Evolutionary conservation across 1,140 invertebrate genomes (phyloP), one percentile per base, ranked within the genome.

Genomic region (Drosophila asahinai): DNA sequence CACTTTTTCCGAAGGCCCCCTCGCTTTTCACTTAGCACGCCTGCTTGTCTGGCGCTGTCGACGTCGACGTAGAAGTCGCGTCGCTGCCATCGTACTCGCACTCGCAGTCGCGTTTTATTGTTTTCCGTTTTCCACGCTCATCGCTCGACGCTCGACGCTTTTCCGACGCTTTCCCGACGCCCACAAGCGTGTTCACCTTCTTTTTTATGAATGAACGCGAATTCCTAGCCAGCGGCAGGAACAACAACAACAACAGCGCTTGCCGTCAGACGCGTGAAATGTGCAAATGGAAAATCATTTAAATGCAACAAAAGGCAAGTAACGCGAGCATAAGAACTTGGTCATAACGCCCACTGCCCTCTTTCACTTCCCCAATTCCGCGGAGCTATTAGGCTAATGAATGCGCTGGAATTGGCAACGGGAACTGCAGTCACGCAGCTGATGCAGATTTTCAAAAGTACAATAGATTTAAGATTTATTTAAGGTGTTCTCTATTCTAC

Each of bases 251-350:
- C 49, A 60, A 62, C 59, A 79, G 2, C 36, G 7, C 52, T 22
- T 12, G 12, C 52, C 22, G 75, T 81, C 66, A 30, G 67, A 61
- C 61, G 81, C 71, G 78, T 81, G 79, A 89, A 89, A 80, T 90
- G 79, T 86, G 81, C 75, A 89, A 86, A 89, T 89, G 86, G 81
- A 86, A 89, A 89, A 82, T 90, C 86, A 90, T 81, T 90, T 84
- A 81, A 76, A 84, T 38, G 68, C 74, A 76, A 73, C 51, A 62
- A 77, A 65, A 59, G 51, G 42, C 17, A 42, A 72, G 68, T 40
- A 72, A 70, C 65, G 42, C 36, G 22, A 30, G 36, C 67, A 33
- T 48, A 42, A 42, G 51, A 72, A 58, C 45, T 27, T 73, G 40
- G 55, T 42, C 58, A 74, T 30, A 72, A 73, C 51, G 25, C 36